These are phyloP conservation scores for Porphyrio hochstetteri DNA, from an alignment of 2,113 vertebrate species.

Conservation along the genomic window DNA sequence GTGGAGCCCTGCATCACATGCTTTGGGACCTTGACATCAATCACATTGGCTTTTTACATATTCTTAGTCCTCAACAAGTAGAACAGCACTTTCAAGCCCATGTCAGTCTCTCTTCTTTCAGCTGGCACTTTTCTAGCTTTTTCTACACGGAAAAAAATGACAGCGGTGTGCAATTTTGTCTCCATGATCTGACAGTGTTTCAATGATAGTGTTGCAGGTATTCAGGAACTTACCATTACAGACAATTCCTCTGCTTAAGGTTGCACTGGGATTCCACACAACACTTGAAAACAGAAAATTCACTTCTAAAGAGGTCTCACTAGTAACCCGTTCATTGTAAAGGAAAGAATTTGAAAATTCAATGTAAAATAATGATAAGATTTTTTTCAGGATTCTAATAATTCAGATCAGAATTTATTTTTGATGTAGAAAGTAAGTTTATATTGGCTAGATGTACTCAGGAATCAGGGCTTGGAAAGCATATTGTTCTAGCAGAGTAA, in stretches of 20 bases:
- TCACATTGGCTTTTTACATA: background rate
- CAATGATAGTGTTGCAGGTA: background rate
- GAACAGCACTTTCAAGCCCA: background rate
- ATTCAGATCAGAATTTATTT: background rate
- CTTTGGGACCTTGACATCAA: background rate
- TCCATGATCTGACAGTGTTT: background rate
- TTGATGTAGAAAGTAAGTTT: background rate
- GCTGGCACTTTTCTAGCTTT: background rate
- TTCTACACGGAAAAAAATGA: background rate
- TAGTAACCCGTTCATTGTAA: background rate
- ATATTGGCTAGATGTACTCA: background rate
- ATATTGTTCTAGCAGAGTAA: background rate
- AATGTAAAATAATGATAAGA: background rate
- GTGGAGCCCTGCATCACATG: accelerated
- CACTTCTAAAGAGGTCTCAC: background rate
- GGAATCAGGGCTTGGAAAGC: background rate
- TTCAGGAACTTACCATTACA: background rate
- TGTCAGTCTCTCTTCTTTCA: background rate
- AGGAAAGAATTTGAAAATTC: background rate
- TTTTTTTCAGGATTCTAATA: background rate
- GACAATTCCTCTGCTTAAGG: background rate
- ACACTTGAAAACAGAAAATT: background rate
- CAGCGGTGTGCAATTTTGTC: background rate
- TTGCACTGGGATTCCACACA: background rate
- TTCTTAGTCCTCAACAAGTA: background rate